Base-by-base conservation (phyloP, 1,140 invertebrate genomes). In the Papilio machaon region DNA sequence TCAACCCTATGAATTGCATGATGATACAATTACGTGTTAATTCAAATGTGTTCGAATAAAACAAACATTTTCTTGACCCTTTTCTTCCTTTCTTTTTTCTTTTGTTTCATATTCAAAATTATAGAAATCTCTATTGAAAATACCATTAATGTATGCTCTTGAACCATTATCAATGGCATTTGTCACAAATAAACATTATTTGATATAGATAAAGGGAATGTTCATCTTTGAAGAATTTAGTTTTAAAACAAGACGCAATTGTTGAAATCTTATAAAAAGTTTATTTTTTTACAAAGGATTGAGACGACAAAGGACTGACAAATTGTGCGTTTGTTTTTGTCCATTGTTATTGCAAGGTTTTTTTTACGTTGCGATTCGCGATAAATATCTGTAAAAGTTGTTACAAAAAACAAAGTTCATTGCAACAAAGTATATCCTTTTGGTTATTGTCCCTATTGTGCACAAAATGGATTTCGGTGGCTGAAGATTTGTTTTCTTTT, bases 351-450 rank as follows among this genome's bases (percentile, higher is more conserved):
- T 58, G 54, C 38, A 43, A 58, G 17, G 52, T 54, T 19, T 58
- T 58, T 58, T 7, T 6, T 19, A n/a, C 17, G 54, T 58, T 7
- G 54, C 54, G 54, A 58, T n/a, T n/a, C 17, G 54, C 54, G 54
- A 58, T 58, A 58, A 58, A 58, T 49, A 49, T 58, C n/a, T 19
- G 17, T n/a, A 58, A 58, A 58, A 58, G 54, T 19, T 17, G 49
- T 52, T 58, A n/a, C 54, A 58, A 58, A 43, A 58, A 58, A 58
- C 54, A 58, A 58, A n/a, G 2, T 19, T 58, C 54, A 58, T 58
- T 58, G 54, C 54, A 58, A 58, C 54, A 58, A 58, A 58, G 54
- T n/a, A 58, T 19, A 58, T 58, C 54, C 54, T 58, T 58, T 52
- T 19, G n/a, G 54, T 58, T 58, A 19, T 58, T 58, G 54, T 58